Base-by-base conservation (phyloP, 2,797 vertebrate species). In the Acropternis orthonyx region DNA sequence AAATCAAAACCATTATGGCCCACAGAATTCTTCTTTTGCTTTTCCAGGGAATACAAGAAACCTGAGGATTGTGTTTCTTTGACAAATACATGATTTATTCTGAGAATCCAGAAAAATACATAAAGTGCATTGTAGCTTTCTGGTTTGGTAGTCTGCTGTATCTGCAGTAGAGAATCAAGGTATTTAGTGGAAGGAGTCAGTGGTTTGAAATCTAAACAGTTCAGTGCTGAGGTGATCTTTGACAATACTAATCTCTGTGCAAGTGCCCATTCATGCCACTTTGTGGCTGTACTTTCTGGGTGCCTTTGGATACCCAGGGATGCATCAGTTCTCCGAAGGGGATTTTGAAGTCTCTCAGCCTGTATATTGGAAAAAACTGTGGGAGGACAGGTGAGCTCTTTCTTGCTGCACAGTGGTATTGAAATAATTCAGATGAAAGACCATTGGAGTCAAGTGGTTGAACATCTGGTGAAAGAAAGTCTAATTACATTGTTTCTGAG, bases 401-500 rank as follows among this genome's bases (percentile, higher is more conserved):
- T 62, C 43, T 63, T 22, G 14, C 68, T 91, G 59, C n/a, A 13
- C 39, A 41, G 15, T 65, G 37, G 7, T 82, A 52, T 48, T 85
- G 87, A 74, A 82, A 74, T 89, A 83, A 75, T 92, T 80, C 49
- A 65, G 13, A 48, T 75, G 61, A 55, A 76, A 85, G 41, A 75
- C 32, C 4, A 0, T 2, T 55, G 81, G 55, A 76, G 66, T 76
- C 63, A 89, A 88, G 54, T 83, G 41, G 32, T 56, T 92, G 37
- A 86, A 52, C 0, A 0, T 75, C 61, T 74, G n/a, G 18, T 49
- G 48, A 74, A 84, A 78, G 36, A 20, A 67, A 85, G 22, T 52
- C 78, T 77, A 34, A 46, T 54, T 58, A 56, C 30, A 44, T 34
- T 5, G 2, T 37, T 39, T 79, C 52, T 6, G 3, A 58, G 48